Conservation (phyloP, 2,888 invertebrate genomes). For the Trissonchulus latispiculum region DNA sequence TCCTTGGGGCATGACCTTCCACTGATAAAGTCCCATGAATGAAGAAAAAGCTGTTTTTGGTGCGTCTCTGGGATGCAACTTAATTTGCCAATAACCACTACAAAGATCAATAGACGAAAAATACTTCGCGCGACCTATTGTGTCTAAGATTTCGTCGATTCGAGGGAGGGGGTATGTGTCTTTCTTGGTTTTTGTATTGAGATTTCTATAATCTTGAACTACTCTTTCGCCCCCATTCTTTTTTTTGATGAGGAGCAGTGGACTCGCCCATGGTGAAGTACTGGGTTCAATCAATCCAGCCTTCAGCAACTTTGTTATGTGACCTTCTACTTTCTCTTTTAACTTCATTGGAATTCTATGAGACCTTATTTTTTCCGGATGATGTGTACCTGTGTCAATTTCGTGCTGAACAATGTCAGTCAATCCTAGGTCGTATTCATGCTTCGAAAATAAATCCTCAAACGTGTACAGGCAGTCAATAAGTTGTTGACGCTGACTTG, state of each 20-base stretch:
- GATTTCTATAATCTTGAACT: slow-evolving; percentile 1
- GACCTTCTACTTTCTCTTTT: no score
- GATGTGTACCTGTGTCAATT: no score
- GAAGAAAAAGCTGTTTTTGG: slow-evolving; percentile 26
- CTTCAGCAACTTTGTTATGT: no score
- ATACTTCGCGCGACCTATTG: background rate
- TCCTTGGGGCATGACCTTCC: slow-evolving; percentile 26
- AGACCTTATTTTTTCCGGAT: no score
- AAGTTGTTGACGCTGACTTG: no score
- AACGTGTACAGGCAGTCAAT: no score
- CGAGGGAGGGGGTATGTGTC: slow-evolving; percentile 14
- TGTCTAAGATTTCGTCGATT: slow-evolving; percentile 11
- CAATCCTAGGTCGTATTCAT: no score
- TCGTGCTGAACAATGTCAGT: no score
- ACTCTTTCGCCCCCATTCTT: background rate
- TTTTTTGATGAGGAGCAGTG: slow-evolving; percentile 3
- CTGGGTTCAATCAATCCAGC: no score
- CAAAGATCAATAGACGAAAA: slow-evolving; percentile 12
- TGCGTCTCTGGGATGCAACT: slow-evolving; percentile 22
- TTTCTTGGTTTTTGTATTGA: slow-evolving; percentile 5
- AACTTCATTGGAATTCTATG: no score
- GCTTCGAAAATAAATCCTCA: no score
- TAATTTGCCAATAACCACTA: slow-evolving; percentile 23
- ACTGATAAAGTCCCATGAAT: slow-evolving; percentile 26
- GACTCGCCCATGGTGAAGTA: no score